Conservation (phyloP, 1,140 invertebrate species). For the Acyrthosiphon pisum region DNA sequence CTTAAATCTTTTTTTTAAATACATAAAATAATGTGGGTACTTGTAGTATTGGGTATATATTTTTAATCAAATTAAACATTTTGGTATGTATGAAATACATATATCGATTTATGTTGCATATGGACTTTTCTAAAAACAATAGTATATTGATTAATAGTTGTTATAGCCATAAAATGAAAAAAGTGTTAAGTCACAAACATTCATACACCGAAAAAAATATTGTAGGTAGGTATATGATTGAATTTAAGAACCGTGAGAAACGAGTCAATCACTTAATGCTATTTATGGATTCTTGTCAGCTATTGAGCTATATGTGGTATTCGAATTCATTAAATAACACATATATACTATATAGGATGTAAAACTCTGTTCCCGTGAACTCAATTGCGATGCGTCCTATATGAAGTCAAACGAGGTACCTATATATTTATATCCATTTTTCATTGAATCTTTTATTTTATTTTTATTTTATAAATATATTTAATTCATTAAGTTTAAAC, state of each 20-base stretch:
- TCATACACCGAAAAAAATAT: slow-evolving; percentile 18
- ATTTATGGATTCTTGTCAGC: slow-evolving; percentile 44
- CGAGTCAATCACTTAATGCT: slow-evolving; percentile 34
- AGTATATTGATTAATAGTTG: background rate
- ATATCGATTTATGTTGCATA: background rate
- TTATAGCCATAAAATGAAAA: slow-evolving; percentile 16
- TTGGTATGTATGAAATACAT: background rate
- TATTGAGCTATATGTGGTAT: slow-evolving; percentile 41
- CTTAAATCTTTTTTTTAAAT: background rate
- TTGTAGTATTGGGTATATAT: background rate
- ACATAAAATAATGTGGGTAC: background rate
- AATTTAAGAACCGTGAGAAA: slow-evolving; percentile 52
- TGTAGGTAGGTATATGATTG: background rate
- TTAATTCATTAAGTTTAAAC: background rate
- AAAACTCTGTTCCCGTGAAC: background rate
- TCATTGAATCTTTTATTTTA: slow-evolving; percentile 12
- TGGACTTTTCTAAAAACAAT: background rate
- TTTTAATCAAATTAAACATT: background rate
- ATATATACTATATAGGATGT: slow-evolving; percentile 30
- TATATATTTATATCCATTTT: background rate
- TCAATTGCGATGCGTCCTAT: slow-evolving; percentile 18
- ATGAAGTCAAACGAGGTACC: slow-evolving; percentile 14
- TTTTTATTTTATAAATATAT: slow-evolving; percentile 27
- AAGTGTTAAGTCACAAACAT: background rate
- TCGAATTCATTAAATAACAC: slow-evolving; percentile 38